Base-by-base conservation (phyloP, 2,797 vertebrate genomes). In the Columba guinea region DNA sequence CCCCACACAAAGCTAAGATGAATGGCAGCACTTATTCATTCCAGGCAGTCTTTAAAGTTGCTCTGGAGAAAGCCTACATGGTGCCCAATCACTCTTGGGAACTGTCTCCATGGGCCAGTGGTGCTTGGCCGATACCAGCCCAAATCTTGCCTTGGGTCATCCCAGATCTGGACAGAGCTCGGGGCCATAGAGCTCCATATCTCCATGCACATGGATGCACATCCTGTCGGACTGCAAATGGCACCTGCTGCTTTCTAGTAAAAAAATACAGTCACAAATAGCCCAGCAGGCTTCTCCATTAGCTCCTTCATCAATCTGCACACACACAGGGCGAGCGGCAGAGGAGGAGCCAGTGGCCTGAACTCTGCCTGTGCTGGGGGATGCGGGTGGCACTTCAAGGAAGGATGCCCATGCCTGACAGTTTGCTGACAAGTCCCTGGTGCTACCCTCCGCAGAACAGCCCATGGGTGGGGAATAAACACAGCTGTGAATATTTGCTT, bases 401-500 rank as follows among this genome's bases (percentile, higher is more conserved):
- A 67, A 80, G 52, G 46, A 21, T 5, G 1, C 24, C 22, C 24
- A 44, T 41, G 44, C 27, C 87, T 2, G 0, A 39, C 32, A 80
- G 65, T 88, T 83, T 86, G 76, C 83, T 78, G 59, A 70, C 35
- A 74, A 79, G 51, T 59, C 60, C 44, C 51, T 67, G 48, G 39
- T 77, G 64, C 55, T 85, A 83, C 76, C 60, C 34, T 52, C 44
- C 51, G 58, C 56, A 84, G 73, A 48, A 28, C 22, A 85, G 14
- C 37, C 63, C 76, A 73, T 0, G 16, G 60, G 19, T 3, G 13
- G 59, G 60, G 68, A 74, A 86, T 70, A 95, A 94, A 95, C 85
- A 93, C 64, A 90, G 85, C 64, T 94, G 88, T 39, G 46, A 62
- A 32, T 59, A 83, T 87, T 83, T 96, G 71, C 28, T 84, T 89